Evolutionary conservation across 2,113 vertebrate genomes (phyloP).

Genomic region (Phoenicopterus ruber): DNA sequence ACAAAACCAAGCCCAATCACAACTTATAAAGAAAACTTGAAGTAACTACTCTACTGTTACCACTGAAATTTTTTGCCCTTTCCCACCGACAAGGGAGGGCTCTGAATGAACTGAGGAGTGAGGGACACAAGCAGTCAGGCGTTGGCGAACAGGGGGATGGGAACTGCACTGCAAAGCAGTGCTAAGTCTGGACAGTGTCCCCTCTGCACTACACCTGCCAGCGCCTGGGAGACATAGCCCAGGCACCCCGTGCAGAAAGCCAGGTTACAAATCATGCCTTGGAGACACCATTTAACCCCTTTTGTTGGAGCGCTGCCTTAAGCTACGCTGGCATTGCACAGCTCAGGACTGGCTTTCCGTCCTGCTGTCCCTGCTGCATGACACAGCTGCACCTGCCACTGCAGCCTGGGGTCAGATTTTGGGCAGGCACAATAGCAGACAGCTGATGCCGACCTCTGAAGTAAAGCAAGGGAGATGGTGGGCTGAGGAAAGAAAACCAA

Average conservation of each 20-base stretch:
- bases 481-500: background rate
- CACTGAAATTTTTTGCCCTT: background rate
- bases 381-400: background rate
- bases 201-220: background rate
- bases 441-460: background rate
- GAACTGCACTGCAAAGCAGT: background rate
- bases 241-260: background rate
- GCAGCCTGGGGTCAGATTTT: background rate
- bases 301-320: background rate
- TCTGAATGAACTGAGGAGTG: accelerated
- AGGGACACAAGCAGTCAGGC: background rate
- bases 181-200: background rate
- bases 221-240: background rate
- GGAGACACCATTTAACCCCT: background rate
- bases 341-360: background rate
- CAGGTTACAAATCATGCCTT: background rate
- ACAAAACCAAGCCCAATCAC: background rate
- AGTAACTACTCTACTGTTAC: background rate
- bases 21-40: background rate
- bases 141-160: background rate
- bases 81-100: background rate
- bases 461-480: background rate
- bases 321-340: background rate
- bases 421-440: background rate
- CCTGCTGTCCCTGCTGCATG: background rate